Base-by-base conservation (phyloP, 2,888 invertebrate genomes). In the Andricus quercusramuli region DNA sequence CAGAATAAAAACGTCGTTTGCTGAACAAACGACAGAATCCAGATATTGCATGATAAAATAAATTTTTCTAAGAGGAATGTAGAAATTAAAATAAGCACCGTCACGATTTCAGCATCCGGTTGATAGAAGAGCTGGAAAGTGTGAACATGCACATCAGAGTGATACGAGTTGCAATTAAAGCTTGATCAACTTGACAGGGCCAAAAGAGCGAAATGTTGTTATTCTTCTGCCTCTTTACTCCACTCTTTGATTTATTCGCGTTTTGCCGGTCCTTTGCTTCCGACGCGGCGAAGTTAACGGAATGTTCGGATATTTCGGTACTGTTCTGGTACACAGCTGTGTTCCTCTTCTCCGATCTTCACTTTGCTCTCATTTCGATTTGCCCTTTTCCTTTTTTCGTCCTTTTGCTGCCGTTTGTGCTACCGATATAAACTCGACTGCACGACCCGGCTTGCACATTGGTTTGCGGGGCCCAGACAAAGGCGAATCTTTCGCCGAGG, bases 271-370 rank as follows among this genome's bases (percentile, higher is more conserved):
- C 37, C n/a, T 79, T 79, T 77, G 67, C 79, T 59, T 65, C 64
- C 32, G 22, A 66, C 56, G 32, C 1, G 47, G 44, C 32, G 20
- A 32, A 77, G 67, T 80, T 82, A 78, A 70, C 80, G 77, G 82
- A 82, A 82, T 76, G 64, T 47, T 22, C 67, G 79, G 82, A 79
- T 83, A 83, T 83, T 83, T 83, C 59, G 76, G 82, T 83, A 41
- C 59, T 41, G 65, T 78, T 79, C 79, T 80, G 82, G 78, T 77
- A 44, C 79, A 44, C 78, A 83, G 79, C 78, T 83, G 80, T 56
- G 66, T 41, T 6, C 74, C 29, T 74, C 56, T 56, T 74, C 74
- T 32, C 20, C 74, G 74, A 74, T 74, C 51, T 56, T 74, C 51
- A 74, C 70, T 74, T 74, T 74, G 74, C 74, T 74, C n/a, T 74